These are phyloP conservation scores for Girardia tigrina DNA, from an alignment of 2,888 invertebrate species.

Conservation along the genomic window DNA sequence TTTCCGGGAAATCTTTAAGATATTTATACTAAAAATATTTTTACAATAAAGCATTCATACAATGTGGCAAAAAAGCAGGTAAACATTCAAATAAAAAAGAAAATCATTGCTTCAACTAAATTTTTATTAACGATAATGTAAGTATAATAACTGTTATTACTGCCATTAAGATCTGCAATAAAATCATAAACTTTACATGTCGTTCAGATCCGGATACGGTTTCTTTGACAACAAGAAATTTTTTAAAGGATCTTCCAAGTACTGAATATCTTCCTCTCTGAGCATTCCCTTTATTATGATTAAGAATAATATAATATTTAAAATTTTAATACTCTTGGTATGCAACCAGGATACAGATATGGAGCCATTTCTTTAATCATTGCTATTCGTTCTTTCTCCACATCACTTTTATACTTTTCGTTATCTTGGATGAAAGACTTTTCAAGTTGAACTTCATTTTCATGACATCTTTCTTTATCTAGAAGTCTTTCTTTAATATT, in stretches of 20 bases:
- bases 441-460: background rate
- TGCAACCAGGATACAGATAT: background rate
- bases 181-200: too few species aligned
- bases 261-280: background rate
- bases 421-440: background rate
- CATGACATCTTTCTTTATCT: constrained; percentile 6
- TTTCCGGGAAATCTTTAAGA: too few species aligned
- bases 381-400: background rate
- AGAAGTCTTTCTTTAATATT: background rate
- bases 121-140: too few species aligned
- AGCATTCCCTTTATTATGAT: background rate
- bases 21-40: too few species aligned
- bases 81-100: too few species aligned
- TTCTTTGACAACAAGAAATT: constrained; percentile 10
- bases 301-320: background rate
- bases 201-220: background rate
- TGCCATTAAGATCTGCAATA: too few species aligned
- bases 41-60: too few species aligned
- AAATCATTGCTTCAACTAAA: too few species aligned
- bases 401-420: constrained; percentile 2
- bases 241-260: background rate
- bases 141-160: too few species aligned
- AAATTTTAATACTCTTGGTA: background rate
- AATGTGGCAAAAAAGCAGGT: too few species aligned
- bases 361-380: constrained; percentile 11